Evolutionary conservation across 1,140 invertebrate species (phyloP), one percentile per base, ranked within the genome.

Genomic region (Steinernema khuongi): DNA sequence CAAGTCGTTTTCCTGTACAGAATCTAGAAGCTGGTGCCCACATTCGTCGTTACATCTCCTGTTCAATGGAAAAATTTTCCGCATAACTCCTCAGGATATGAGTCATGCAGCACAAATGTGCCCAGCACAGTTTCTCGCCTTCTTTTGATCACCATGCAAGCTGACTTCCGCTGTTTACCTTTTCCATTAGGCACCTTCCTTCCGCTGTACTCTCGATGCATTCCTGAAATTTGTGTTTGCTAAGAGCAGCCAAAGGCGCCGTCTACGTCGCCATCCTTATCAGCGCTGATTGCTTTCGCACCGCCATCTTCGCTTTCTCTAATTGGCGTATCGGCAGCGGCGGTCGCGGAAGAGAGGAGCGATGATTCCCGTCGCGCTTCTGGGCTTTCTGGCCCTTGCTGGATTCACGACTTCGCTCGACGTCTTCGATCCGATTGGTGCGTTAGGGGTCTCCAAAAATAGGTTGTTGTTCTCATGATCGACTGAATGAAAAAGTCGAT

Each of bases 201-300:
- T n/a, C n/a, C n/a, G n/a, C n/a, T n/a, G n/a, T n/a, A n/a, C n/a
- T n/a, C n/a, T n/a, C n/a, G n/a, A n/a, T n/a, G n/a, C n/a, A n/a
- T n/a, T n/a, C n/a, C n/a, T n/a, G n/a, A n/a, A n/a, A n/a, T n/a
- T n/a, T n/a, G n/a, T 41, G 36, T 41, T 41, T 41, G 36, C 36
- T 41, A 11, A 11, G 36, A 41, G n/a, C 7, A 7, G 36, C 36
- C 36, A n/a, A 7, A 60, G 50, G 7, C 50, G 50, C 50, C 50
- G 50, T 7, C 50, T 14, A 22, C 50, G 14, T 60, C 14, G 26
- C 50, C 26, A 7, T 22, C 22, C 50, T 60, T 60, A 60, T 60
- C 50, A 60, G 50, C 50, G 50, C 50, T 26, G 50, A 60, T 60
- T 60, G 50, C 14, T 60, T 60, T 60, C 19, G 50, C 50, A 22